Evolutionary conservation across 2,113 vertebrate genomes (phyloP).

Genomic region (Rhea pennata): DNA sequence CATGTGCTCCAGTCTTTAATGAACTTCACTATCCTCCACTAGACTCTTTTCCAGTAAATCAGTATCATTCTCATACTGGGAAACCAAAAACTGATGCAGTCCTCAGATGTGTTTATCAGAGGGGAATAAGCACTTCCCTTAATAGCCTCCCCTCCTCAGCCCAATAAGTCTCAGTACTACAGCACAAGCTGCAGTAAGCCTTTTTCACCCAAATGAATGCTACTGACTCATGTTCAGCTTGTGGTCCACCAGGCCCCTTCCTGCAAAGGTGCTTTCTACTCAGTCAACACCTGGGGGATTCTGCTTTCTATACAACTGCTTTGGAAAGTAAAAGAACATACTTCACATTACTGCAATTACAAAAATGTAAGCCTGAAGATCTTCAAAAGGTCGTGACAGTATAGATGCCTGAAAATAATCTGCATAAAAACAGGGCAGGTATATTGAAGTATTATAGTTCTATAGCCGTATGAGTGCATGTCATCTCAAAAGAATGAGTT

Average conservation of each 20-base stretch:
- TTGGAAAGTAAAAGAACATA: background rate
- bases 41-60: background rate
- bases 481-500: background rate
- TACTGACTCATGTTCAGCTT: background rate
- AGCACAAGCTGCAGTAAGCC: accelerated
- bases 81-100: background rate
- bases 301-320: background rate
- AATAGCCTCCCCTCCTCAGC: background rate
- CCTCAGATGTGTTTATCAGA: background rate
- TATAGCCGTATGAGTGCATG: background rate
- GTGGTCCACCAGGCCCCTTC: background rate
- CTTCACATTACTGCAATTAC: background rate
- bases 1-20: background rate
- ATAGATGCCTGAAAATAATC: background rate
- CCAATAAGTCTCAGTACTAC: background rate
- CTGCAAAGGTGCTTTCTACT: background rate
- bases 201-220: background rate
- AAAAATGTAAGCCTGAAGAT: background rate
- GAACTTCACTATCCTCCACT: background rate
- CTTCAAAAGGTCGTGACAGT: background rate
- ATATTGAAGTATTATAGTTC: background rate
- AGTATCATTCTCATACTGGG: background rate
- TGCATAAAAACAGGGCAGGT: background rate
- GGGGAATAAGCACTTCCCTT: background rate
- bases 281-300: background rate